These are phyloP conservation scores for Thera obeliscata DNA, from an alignment of 2,888 invertebrate species.

Conservation along the genomic window DNA sequence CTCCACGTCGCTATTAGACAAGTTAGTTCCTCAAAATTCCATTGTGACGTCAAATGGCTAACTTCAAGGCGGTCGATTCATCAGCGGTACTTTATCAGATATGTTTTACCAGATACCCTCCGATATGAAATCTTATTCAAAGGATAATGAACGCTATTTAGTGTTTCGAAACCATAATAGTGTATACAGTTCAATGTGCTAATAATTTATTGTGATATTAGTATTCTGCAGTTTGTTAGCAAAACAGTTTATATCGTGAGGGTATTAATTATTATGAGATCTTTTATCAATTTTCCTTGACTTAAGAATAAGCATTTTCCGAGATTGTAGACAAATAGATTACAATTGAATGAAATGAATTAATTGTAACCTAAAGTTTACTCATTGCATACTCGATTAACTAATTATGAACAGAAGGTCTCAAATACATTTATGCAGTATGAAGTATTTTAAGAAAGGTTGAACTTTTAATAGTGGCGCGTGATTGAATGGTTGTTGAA, in stretches of 20 bases:
- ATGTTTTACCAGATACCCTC: conserved; percentile 26
- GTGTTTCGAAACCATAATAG: conserved; percentile 5
- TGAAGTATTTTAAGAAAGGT: conserved; percentile 24
- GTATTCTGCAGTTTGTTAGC: conserved; percentile 21
- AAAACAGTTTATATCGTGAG: conserved; percentile 15
- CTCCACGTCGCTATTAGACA: background rate
- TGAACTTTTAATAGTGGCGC: conserved; percentile 23
- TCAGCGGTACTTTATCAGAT: conserved; percentile 20
- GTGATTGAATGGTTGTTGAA: conserved; percentile 44
- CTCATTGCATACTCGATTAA: conserved; percentile 25
- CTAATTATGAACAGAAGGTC: conserved; percentile 26
- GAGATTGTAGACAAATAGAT: conserved; percentile 15
- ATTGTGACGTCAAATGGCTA: background rate
- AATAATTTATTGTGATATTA: conserved; percentile 26
- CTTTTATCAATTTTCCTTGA: conserved; percentile 6
- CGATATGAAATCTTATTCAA: conserved; percentile 17
- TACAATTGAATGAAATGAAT: conserved; percentile 4
- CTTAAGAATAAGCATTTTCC: conserved; percentile 12
- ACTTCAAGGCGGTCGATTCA: conserved; percentile 5
- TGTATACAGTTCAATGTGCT: conserved; percentile 9
- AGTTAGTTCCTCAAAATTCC: conserved; percentile 14
- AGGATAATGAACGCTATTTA: background rate
- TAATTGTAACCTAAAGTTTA: conserved; percentile 12
- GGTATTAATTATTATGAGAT: conserved; percentile 26
- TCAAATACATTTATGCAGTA: conserved; percentile 27